Conservation (phyloP, 2,888 invertebrate genomes). For the Heliconius hortense region DNA sequence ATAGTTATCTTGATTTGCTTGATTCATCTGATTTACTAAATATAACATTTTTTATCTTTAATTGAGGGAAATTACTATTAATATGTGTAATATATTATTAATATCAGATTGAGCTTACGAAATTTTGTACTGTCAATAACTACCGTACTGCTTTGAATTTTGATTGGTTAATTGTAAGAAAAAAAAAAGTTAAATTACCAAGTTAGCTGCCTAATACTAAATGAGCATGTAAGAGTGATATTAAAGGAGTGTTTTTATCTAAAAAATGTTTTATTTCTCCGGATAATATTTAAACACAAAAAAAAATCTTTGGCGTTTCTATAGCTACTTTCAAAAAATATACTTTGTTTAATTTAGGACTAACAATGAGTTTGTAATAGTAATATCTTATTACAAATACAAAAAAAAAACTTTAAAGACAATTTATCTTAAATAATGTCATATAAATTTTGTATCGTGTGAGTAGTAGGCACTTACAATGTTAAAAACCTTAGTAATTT, state of each 20-base stretch:
- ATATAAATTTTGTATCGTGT: not conserved
- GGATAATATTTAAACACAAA: not conserved
- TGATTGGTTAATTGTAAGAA: too few relatives aligned
- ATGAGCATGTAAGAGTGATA: too few relatives aligned
- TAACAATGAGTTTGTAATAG: not conserved
- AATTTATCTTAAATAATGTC: not conserved
- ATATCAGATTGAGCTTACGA: constrained; percentile 3
- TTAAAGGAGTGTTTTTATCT: not conserved
- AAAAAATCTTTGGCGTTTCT: not conserved
- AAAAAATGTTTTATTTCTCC: not conserved
- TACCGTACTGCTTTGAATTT: too few relatives aligned
- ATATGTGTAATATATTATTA: not conserved
- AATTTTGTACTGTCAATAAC: not conserved
- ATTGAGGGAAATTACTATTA: constrained; percentile 1
- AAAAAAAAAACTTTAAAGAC: not conserved
- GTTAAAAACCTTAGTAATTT: not conserved
- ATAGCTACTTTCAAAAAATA: not conserved
- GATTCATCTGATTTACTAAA: constrained; percentile 17
- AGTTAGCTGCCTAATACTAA: not conserved
- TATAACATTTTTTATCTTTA: constrained; percentile 15
- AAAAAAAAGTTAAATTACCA: too few relatives aligned
- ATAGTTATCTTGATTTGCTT: constrained; percentile 20
- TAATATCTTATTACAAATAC: not conserved
- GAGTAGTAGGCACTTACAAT: not conserved
- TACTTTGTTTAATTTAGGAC: not conserved